A percentile compares a stretch with the other conserved stretches of the same genome.
These are phyloP conservation scores for Scaptomyza cyrtandrae DNA, from an alignment of 2,888 invertebrate species.

Conservation along the genomic window DNA sequence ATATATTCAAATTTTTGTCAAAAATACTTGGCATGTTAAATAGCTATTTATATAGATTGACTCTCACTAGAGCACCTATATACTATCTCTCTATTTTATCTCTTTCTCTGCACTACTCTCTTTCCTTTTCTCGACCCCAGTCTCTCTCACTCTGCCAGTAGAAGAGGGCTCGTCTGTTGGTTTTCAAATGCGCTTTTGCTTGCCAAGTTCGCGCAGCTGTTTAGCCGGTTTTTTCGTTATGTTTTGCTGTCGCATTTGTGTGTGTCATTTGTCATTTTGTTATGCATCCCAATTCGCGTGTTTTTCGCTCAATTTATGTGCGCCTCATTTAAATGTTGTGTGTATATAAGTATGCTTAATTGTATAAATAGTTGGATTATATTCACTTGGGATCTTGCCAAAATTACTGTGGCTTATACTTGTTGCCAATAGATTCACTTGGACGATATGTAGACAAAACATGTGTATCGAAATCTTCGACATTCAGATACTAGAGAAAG, in stretches of 20 bases:
- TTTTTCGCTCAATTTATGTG: constrained; percentile 21
- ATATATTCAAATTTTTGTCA: too few species aligned
- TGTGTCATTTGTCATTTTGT: constrained; percentile 47
- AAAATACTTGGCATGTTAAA: constrained; percentile 5
- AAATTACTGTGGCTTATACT: constrained; percentile 42
- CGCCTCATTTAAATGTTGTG: constrained; percentile 15
- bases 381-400: constrained; percentile 46
- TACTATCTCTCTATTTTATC: neutral
- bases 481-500: constrained; percentile 6
- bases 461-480: constrained; percentile 21
- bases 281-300: constrained; percentile 48
- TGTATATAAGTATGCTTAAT: constrained; percentile 30
- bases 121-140: neutral
- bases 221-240: constrained; percentile 38
- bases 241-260: constrained; percentile 40
- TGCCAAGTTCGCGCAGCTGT: constrained; percentile 62
- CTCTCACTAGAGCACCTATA: constrained; percentile 8
- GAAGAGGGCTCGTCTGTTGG: constrained; percentile 43
- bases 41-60: constrained; percentile 6
- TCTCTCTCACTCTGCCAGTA: constrained; percentile 3
- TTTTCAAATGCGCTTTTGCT: constrained; percentile 51
- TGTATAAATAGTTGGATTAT: constrained; percentile 53
- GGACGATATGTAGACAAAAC: constrained; percentile 40
- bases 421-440: constrained; percentile 33
- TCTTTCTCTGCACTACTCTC: neutral